Base-by-base conservation (phyloP, 2,113 vertebrate genomes). In the Stigmatopora argus region DNA sequence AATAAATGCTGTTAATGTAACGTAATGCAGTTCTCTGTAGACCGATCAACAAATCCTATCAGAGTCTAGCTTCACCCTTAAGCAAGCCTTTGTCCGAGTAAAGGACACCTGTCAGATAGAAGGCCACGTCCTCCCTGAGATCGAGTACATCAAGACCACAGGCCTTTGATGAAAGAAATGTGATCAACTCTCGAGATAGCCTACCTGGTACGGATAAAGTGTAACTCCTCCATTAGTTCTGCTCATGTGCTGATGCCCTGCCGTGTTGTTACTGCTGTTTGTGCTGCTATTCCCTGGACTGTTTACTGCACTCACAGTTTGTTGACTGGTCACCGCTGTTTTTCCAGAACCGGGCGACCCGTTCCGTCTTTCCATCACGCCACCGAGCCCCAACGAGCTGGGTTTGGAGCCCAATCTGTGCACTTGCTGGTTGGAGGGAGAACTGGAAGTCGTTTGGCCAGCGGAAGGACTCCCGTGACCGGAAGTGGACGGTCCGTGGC, bases 171-270 rank as follows among this genome's bases (percentile, higher is more conserved):
- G 44, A n/a, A 61, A 44, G 41, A 61, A 45, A 23, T 61, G 15
- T 4, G 34, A 7, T 38, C 38, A 44, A 41, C 31, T 49, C 18
- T 23, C 9, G 7, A 61, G 31, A 19, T n/a, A 17, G 75, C 91
- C 88, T 89, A 98, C 96, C 92, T 98, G 95, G 82, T 97, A 98
- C 0, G 97, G 96, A 82, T 96, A 97, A 21, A 98, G 91, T 23
- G 95, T 97, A 64, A 99, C 93, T 0, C 94, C 93, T 0, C 95
- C 97, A 26, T 96, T 96, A 0, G 91, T 90, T 78, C 94, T 90
- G 15, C 93, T 93, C 83, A 93, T 82, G 80, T 94, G 93, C 47
- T 95, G 95, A 77, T 96, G 94, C 74, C 93, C 91, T 71, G 92
- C 90, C 0, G 93, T 90, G 82, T 83, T 83, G 46, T 67, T 77